These are phyloP conservation scores for Melanotaenia trifasciata DNA, from an alignment of 2,797 vertebrate genomes.

Conservation along the genomic window DNA sequence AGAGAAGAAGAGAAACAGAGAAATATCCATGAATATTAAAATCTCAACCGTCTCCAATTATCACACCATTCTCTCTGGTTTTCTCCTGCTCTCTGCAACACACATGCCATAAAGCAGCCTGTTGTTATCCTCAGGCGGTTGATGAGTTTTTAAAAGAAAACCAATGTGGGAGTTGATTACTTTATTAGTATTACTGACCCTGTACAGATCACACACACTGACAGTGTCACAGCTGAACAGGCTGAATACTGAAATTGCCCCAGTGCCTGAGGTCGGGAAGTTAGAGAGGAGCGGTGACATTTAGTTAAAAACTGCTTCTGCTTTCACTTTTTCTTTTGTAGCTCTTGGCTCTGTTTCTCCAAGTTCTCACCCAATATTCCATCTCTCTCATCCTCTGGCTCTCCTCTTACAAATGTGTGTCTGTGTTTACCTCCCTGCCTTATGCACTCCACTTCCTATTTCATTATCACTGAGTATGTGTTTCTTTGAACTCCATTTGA, in stretches of 20 bases:
- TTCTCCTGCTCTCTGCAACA: neutral
- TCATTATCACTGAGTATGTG: slow-evolving; percentile 32
- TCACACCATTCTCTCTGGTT: neutral
- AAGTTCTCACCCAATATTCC: slow-evolving; percentile 13
- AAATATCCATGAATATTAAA: slow-evolving; percentile 44
- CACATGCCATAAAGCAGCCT: neutral
- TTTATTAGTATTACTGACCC: slow-evolving; percentile 21
- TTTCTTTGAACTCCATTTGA: slow-evolving; percentile 39
- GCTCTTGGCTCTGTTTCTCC: slow-evolving; percentile 11
- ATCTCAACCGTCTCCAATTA: neutral
- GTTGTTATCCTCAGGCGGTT: neutral
- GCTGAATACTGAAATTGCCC: slow-evolving; percentile 18
- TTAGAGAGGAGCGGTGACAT: slow-evolving; percentile 45
- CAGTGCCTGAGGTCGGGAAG: slow-evolving; percentile 24
- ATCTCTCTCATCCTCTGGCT: slow-evolving; percentile 25
- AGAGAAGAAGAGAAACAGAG: slow-evolving; percentile 15
- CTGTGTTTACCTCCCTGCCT: slow-evolving; percentile 8
- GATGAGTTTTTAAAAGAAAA: slow-evolving; percentile 4
- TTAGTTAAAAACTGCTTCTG: slow-evolving; percentile 43
- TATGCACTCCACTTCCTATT: slow-evolving; percentile 11
- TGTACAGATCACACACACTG: slow-evolving; percentile 13
- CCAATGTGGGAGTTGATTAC: neutral
- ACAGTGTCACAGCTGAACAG: slow-evolving; percentile 11
- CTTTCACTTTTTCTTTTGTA: slow-evolving; percentile 28
- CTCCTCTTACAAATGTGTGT: slow-evolving; percentile 36